Evolutionary conservation across 2,113 vertebrate genomes (phyloP).

Genomic region (Clupea harengus): DNA sequence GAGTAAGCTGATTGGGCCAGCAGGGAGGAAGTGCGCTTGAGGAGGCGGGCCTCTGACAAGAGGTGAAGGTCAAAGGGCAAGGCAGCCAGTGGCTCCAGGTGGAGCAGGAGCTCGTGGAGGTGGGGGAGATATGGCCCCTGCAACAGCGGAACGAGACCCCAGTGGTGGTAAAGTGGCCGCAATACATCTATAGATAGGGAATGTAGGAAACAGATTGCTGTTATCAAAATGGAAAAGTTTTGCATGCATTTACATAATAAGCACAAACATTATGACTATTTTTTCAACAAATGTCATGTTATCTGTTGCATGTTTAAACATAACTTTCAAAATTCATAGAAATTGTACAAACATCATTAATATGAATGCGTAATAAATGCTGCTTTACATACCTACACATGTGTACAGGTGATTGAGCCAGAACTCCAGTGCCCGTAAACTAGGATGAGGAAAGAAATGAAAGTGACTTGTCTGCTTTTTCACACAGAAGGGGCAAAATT

Average conservation of each 20-base stretch:
- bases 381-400: slow-evolving; percentile 77
- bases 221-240: neutral
- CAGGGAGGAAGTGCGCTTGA: slow-evolving; percentile 40
- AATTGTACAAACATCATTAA: neutral
- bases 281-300: no score
- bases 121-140: slow-evolving; percentile 78
- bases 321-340: neutral
- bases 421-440: slow-evolving; percentile 88
- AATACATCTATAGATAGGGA: slow-evolving; percentile 77
- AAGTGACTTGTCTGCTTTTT: neutral
- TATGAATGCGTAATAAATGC: neutral
- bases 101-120: slow-evolving; percentile 88
- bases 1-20: slow-evolving; percentile 19
- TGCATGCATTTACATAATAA: neutral
- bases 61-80: slow-evolving; percentile 92
- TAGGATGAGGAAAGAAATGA: slow-evolving; percentile 51
- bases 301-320: neutral
- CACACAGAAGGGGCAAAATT: neutral
- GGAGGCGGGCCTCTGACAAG: slow-evolving; percentile 82
- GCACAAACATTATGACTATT: neutral
- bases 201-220: neutral
- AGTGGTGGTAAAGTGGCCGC: slow-evolving; percentile 83
- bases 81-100: slow-evolving; percentile 89
- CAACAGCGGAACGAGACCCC: slow-evolving; percentile 86
- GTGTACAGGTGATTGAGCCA: slow-evolving; percentile 92